Evolutionary conservation across 2,888 invertebrate species (phyloP).

Genomic region (Spilarctia lutea): DNA sequence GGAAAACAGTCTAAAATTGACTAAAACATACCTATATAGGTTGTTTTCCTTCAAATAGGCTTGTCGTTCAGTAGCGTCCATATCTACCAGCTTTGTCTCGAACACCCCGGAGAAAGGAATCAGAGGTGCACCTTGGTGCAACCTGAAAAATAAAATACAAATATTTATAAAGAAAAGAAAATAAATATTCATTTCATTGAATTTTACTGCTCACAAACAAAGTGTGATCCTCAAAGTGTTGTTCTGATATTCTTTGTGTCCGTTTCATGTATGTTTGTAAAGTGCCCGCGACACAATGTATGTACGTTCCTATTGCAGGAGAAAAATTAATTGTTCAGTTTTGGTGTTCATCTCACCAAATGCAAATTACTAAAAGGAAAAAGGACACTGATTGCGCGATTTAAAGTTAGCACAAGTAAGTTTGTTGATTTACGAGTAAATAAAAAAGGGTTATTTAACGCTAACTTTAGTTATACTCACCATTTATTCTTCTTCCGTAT

Average conservation of each 20-base stretch:
- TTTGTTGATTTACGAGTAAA: not conserved
- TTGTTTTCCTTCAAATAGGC: conserved; percentile 94
- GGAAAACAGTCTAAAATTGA: not conserved
- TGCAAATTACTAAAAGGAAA: too few species aligned
- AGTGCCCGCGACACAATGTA: too few species aligned
- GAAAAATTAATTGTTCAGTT: too few species aligned
- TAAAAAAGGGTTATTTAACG: not conserved
- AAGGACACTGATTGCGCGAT: not conserved
- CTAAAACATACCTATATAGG: conserved; percentile 89
- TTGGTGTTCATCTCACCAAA: not conserved
- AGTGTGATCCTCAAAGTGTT: too few species aligned
- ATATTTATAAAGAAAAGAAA: not conserved
- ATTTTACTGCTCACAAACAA: too few species aligned
- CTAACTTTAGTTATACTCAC: conserved; percentile 74
- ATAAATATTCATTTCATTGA: too few species aligned
- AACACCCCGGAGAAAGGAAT: conserved; percentile 98
- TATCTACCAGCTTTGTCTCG: conserved; percentile 94
- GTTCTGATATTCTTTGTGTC: too few species aligned
- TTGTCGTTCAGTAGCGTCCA: conserved; percentile 91
- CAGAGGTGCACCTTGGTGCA: conserved; percentile 95
- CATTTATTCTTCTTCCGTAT: conserved; percentile 99
- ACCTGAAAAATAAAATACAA: conserved; percentile 84
- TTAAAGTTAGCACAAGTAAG: not conserved
- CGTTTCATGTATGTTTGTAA: too few species aligned
- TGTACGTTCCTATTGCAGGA: too few species aligned